A percentile compares a stretch with the other conserved stretches of the same genome.
phyloP scores from a whole-genome alignment of 2,113 vertebrate genomes.

The Erinaceus europaeus region DNA sequence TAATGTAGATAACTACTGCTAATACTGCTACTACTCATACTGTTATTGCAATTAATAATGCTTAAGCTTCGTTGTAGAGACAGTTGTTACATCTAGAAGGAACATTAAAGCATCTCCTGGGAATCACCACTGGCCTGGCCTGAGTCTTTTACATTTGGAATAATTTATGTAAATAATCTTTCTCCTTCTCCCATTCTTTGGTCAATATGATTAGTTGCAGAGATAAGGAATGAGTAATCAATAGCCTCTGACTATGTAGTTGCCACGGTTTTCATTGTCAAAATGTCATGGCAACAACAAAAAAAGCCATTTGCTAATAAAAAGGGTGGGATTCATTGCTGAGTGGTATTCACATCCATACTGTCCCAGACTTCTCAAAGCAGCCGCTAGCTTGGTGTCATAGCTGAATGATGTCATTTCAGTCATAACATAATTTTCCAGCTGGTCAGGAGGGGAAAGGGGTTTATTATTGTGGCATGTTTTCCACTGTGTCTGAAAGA shows the following conservation, averaged over 20 bases:
- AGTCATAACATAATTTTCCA: conserved; percentile 61
- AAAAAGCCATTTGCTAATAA: conserved; percentile 10
- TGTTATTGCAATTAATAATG: not conserved
- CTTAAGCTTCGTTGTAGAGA: conserved; percentile 14
- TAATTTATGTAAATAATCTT: not conserved
- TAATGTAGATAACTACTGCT: not conserved
- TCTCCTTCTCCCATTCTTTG: not conserved
- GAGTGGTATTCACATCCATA: not conserved
- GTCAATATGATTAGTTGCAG: not conserved
- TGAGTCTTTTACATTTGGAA: not conserved
- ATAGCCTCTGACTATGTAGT: not conserved
- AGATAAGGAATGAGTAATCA: not conserved
- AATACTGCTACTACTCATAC: not conserved
- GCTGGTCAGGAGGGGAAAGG: conserved; percentile 61
- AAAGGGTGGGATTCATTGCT: not conserved
- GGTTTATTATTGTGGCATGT: conserved; percentile 46
- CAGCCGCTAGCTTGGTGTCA: not conserved
- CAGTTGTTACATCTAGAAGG: not conserved
- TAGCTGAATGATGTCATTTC: conserved; percentile 57
- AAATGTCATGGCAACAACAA: not conserved
- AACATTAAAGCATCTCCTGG: not conserved
- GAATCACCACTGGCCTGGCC: too few species aligned
- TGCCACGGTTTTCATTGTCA: not conserved
- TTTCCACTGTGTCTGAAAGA: conserved; percentile 59
- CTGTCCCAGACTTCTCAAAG: conserved; percentile 30